These are phyloP conservation scores for Caenorhabditis uteleia DNA, from an alignment of 2,888 invertebrate species.

Conservation along the genomic window DNA sequence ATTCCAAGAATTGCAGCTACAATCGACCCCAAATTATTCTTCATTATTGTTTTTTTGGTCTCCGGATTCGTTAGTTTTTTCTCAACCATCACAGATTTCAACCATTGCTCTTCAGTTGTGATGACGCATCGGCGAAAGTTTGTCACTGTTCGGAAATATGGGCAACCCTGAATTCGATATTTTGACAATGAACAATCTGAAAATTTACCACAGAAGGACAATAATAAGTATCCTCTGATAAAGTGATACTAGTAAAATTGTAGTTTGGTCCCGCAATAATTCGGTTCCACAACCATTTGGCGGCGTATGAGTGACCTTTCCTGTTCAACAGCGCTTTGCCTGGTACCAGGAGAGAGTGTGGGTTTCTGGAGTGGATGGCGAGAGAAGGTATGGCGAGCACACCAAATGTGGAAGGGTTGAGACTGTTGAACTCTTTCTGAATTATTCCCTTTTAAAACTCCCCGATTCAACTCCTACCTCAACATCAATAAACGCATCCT, in stretches of 20 bases:
- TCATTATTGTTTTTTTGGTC: conserved; percentile 13
- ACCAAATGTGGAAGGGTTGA: conserved; percentile 57
- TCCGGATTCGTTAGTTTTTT: conserved; percentile 2
- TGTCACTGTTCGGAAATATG: conserved; percentile 63
- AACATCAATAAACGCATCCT: conserved; percentile 47
- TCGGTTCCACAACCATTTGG: conserved; percentile 68
- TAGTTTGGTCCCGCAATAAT: conserved; percentile 62
- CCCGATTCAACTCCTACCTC: too few species aligned
- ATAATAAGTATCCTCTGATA: conserved; percentile 63
- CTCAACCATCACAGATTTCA: too few species aligned
- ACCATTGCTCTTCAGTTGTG: conserved; percentile 52
- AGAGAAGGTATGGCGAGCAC: conserved; percentile 61
- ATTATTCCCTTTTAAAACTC: too few species aligned
- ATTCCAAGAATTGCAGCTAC: conserved; percentile 7
- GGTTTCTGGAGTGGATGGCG: conserved; percentile 61
- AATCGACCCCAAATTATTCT: conserved; percentile 10
- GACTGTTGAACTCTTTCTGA: conserved; percentile 58
- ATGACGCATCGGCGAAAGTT: conserved; percentile 57
- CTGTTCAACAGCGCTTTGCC: conserved; percentile 60
- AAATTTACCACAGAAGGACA: conserved; percentile 54
- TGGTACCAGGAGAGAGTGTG: conserved; percentile 58
- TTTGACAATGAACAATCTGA: not conserved
- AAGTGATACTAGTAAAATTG: conserved; percentile 52
- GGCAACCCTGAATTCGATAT: conserved; percentile 62
- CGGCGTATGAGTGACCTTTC: conserved; percentile 66